phyloP scores from a whole-genome alignment of 2,797 vertebrate genomes.

The Clangula hyemalis region DNA sequence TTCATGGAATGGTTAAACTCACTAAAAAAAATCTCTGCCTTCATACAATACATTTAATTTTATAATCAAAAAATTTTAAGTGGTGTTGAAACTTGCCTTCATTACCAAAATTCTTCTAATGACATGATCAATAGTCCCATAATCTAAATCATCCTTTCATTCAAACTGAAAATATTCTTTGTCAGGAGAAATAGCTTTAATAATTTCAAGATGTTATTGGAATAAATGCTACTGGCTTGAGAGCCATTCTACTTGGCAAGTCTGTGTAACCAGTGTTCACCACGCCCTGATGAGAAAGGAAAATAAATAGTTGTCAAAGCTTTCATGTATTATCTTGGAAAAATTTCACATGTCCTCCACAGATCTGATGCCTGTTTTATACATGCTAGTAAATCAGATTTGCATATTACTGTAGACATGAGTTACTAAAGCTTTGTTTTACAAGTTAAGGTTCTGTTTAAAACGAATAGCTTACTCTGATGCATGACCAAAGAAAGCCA shows the following conservation, averaged over 20 bases:
- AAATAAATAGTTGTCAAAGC: conserved; percentile 59
- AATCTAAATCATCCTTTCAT: conserved; percentile 83
- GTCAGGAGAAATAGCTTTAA: conserved; percentile 87
- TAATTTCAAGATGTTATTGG: conserved; percentile 87
- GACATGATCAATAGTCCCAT: conserved; percentile 82
- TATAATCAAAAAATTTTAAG: background rate
- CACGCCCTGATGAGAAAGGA: conserved; percentile 80
- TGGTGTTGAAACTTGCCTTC: conserved; percentile 77
- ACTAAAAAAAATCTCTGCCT: background rate
- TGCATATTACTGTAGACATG: conserved; percentile 39
- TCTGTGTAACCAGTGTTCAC: conserved; percentile 85
- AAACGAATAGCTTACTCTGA: conserved; percentile 59
- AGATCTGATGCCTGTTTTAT: conserved; percentile 32
- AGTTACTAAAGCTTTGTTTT: conserved; percentile 62
- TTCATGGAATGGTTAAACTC: background rate
- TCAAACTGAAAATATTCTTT: conserved; percentile 86
- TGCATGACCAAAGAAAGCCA: conserved; percentile 55
- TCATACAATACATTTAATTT: background rate
- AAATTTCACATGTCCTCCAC: conserved; percentile 25
- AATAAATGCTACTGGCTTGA: conserved; percentile 88
- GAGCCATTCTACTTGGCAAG: conserved; percentile 87
- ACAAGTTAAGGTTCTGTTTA: conserved; percentile 52
- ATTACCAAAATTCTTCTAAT: conserved; percentile 82
- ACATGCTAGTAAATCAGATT: conserved; percentile 53
- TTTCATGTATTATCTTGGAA: conserved; percentile 41